phyloP scores from a whole-genome alignment of 2,888 invertebrate species.

The Drosophila rubida region DNA sequence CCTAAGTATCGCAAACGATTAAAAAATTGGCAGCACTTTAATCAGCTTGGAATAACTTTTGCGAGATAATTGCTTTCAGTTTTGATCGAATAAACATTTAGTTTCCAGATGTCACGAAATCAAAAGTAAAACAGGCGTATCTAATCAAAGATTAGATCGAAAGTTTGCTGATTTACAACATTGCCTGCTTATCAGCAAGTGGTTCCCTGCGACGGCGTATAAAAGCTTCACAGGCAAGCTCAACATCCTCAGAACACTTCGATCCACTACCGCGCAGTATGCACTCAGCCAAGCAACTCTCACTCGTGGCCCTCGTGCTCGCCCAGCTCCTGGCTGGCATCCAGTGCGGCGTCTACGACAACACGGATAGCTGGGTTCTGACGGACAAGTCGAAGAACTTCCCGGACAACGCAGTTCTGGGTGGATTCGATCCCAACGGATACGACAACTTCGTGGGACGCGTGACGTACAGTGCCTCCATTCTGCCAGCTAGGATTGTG shows the following conservation, averaged over 20 bases:
- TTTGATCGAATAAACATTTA: not conserved
- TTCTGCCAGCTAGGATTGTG: constrained; percentile 17
- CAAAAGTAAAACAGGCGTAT: constrained; percentile 12
- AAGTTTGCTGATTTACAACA: not conserved
- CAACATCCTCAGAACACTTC: not conserved
- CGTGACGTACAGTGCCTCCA: not conserved
- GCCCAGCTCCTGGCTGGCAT: constrained; percentile 40
- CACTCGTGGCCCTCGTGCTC: constrained; percentile 31
- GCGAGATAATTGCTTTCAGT: not conserved
- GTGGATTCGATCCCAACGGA: constrained; percentile 50
- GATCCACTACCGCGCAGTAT: constrained; percentile 18
- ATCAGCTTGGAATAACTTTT: not conserved
- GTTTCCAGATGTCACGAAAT: not conserved
- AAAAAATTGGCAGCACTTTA: not conserved
- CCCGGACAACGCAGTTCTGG: constrained; percentile 44
- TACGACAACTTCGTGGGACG: constrained; percentile 61
- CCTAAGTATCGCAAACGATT: too few species aligned
- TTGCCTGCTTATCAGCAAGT: constrained; percentile 16
- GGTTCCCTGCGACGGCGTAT: constrained; percentile 17
- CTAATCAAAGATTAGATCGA: constrained; percentile 20
- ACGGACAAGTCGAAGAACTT: constrained; percentile 33
- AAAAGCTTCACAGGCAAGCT: not conserved
- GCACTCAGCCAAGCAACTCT: constrained; percentile 30
- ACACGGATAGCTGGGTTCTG: too few species aligned
- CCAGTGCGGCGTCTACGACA: constrained; percentile 15